Conservation (phyloP, 2,797 vertebrate species). For the Amblyraja radiata region DNA sequence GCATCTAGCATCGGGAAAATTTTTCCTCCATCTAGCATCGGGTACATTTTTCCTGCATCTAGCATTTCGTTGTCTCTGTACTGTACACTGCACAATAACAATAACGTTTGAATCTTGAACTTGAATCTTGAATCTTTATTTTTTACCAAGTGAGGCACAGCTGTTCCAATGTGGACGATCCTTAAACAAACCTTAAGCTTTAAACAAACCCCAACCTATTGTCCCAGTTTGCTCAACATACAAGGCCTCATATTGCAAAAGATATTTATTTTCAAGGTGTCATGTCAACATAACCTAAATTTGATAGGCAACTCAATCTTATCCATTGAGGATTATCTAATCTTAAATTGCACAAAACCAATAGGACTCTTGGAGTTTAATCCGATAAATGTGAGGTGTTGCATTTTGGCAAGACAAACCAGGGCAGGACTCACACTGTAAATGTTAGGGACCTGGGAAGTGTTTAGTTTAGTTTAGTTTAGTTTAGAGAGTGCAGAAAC, state of each 20-base stretch:
- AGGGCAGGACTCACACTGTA: too few relatives aligned
- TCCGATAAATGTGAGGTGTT: neutral
- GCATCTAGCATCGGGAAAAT: too few relatives aligned
- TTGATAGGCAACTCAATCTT: constrained; percentile 10
- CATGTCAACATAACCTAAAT: neutral
- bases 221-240: neutral
- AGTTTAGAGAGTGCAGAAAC: too few relatives aligned
- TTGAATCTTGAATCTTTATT: too few relatives aligned
- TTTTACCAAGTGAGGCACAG: neutral
- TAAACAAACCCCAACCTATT: neutral
- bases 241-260: neutral
- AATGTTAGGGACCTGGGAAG: too few relatives aligned
- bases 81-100: too few relatives aligned
- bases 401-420: too few relatives aligned
- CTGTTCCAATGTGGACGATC: neutral
- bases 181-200: neutral
- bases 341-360: neutral
- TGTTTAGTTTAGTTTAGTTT: too few relatives aligned
- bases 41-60: too few relatives aligned
- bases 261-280: neutral
- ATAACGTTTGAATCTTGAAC: too few relatives aligned
- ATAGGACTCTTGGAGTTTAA: neutral
- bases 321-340: neutral
- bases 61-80: too few relatives aligned
- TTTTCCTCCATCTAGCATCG: too few relatives aligned